Percentiles rank a stretch among this genome's conserved stretches.
These are phyloP conservation scores for Sinocyclocheilus anophthalmus DNA, from an alignment of 2,113 vertebrate species.

Conservation along the genomic window DNA sequence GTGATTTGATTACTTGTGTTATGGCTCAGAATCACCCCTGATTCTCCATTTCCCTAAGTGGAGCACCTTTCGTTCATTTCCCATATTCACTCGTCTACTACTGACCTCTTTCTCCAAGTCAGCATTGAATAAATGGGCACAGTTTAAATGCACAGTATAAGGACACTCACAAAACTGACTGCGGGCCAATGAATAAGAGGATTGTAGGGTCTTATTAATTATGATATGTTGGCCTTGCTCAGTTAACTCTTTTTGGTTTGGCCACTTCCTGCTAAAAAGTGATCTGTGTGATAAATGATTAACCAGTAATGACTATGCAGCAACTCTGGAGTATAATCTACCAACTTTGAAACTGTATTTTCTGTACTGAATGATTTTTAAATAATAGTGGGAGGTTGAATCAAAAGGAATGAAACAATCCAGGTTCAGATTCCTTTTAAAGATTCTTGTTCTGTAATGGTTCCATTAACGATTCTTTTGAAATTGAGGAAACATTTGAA, in stretches of 20 bases:
- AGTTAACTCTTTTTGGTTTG: background rate
- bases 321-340: background rate
- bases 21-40: background rate
- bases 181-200: background rate
- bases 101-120: background rate
- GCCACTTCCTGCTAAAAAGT: background rate
- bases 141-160: background rate
- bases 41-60: constrained; percentile 1
- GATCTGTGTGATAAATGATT: background rate
- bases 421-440: background rate
- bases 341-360: background rate
- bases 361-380: background rate
- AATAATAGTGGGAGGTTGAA: background rate
- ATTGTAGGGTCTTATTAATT: background rate
- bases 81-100: background rate
- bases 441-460: background rate
- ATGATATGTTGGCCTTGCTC: background rate
- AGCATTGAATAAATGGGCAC: background rate
- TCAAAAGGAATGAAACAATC: background rate
- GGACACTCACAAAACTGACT: background rate
- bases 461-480: background rate
- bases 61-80: background rate
- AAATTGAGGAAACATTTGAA: background rate
- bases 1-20: constrained; percentile 15
- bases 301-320: background rate